Evolutionary conservation across 1,140 invertebrate species (phyloP).

Genomic region (Lutraria rhynchaena): DNA sequence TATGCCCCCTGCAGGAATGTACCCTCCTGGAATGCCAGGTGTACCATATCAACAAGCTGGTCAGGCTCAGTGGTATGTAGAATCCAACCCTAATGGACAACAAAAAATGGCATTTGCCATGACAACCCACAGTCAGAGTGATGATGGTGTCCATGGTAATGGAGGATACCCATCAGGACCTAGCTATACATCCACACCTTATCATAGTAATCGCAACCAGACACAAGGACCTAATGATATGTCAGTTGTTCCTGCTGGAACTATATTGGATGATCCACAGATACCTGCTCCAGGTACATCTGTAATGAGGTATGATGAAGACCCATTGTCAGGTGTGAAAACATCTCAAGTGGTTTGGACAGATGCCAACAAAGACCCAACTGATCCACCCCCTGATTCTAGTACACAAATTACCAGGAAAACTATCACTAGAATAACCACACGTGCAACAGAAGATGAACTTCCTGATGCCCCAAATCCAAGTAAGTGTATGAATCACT

Average conservation of each 20-base stretch:
- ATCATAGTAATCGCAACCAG: not conserved
- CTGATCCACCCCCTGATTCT: conserved; percentile 50
- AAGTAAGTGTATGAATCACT: conserved; percentile 41
- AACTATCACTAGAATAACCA: conserved; percentile 57
- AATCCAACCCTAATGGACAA: conserved; percentile 54
- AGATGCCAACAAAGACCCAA: conserved; percentile 44
- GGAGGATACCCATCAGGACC: conserved; percentile 14
- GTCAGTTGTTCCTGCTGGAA: conserved; percentile 56
- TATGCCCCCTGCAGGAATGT: conserved; percentile 5
- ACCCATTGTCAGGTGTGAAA: conserved; percentile 48
- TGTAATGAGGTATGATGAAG: conserved; percentile 53
- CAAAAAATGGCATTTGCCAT: conserved; percentile 59
- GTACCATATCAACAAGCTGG: conserved; percentile 55
- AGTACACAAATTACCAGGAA: conserved; percentile 50
- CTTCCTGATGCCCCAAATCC: conserved; percentile 53
- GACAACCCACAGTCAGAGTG: conserved; percentile 51
- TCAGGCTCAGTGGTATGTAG: conserved; percentile 56
- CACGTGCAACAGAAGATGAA: conserved; percentile 44
- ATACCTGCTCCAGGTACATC: conserved; percentile 50
- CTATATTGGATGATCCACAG: conserved; percentile 53
- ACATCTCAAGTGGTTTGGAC: conserved; percentile 56
- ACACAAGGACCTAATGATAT: conserved; percentile 19
- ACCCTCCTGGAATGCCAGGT: conserved; percentile 6
- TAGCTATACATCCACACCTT: conserved; percentile 46
- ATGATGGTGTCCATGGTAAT: conserved; percentile 1